A percentile compares a stretch with the other conserved stretches of the same genome.
Evolutionary conservation across 1,140 invertebrate species (phyloP).

Genomic region (Fopius arisanus): DNA sequence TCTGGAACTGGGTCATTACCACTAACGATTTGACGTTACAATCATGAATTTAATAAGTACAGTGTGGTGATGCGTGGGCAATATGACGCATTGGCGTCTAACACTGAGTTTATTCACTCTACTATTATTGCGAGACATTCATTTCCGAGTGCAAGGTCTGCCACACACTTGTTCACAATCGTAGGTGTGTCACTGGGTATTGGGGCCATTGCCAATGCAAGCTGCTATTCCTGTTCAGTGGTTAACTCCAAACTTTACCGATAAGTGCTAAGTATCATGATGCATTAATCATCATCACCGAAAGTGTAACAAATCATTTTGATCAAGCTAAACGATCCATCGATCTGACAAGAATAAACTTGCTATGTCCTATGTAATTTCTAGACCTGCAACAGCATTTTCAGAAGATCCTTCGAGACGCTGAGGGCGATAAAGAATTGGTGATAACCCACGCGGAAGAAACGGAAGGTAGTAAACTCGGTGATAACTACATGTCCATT

Average conservation of each 20-base stretch:
- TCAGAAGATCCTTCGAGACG: conserved; percentile 43
- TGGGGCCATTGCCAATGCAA: conserved; percentile 44
- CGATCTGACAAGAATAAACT: too few relatives aligned
- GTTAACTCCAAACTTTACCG: neutral
- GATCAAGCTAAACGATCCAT: neutral
- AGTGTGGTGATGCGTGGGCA: neutral
- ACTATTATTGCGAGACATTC: neutral
- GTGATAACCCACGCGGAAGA: conserved; percentile 43
- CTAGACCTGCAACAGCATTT: conserved; percentile 38
- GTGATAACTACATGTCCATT: conserved; percentile 59
- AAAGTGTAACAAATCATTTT: neutral
- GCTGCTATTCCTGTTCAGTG: neutral
- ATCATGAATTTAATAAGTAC: neutral
- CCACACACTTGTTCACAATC: neutral
- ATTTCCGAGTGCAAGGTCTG: neutral
- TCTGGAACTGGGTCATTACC: neutral
- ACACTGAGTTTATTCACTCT: conserved; percentile 14
- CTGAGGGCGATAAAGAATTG: conserved; percentile 51
- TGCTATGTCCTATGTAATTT: neutral
- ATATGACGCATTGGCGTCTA: neutral
- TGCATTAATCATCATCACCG: neutral
- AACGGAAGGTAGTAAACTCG: conserved; percentile 45
- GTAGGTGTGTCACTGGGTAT: conserved; percentile 44
- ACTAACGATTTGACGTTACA: neutral
- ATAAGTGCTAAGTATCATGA: neutral